Base-by-base conservation (phyloP, 1,140 invertebrate species). In the Thrips palmi region DNA sequence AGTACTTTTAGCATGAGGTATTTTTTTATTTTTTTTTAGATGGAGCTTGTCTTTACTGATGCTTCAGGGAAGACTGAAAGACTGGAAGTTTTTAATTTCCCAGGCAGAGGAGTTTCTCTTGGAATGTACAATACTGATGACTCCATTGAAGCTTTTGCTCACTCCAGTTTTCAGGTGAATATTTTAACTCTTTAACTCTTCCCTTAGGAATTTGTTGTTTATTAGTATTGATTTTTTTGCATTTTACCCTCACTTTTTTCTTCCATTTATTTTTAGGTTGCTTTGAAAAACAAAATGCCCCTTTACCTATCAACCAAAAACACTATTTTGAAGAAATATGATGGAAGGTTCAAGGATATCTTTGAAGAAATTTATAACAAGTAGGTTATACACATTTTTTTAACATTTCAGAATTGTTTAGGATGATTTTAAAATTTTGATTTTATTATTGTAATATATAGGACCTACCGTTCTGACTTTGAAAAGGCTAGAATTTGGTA, bases 101-200 rank as follows among this genome's bases (percentile, higher is more conserved):
- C 80, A 56, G 56, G 63, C 1, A 65, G 70, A 18, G 86, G 86
- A 41, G 79, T 91, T 1, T 68, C 69, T 1, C 59, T 88, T 57
- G 80, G 70, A 40, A 89, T 87, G 83, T 91, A 89, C 62, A 91
- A 89, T 52, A 83, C 77, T 0, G 83, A 89, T 53, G 78, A 85
- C 54, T 83, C 78, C 36, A 88, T 89, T 45, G 52, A 54, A 28
- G 67, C 76, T 21, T 89, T 89, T 59, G 85, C 84, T 17, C 77
- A 84, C 51, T 78, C 81, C 33, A 85, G 79, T 49, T 85, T 89
- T 56, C 74, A 78, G 51, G 61, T 60, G 48, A 36, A 37, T 33
- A 24, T 21, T 19, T 8, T 10, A 38, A 30, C 10, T 44, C 31
- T 36, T 27, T 24, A 38, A 40, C 22, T 27, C 17, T 20, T 18